Conservation (phyloP, 2,888 invertebrate genomes). For the Muscina levida region DNA sequence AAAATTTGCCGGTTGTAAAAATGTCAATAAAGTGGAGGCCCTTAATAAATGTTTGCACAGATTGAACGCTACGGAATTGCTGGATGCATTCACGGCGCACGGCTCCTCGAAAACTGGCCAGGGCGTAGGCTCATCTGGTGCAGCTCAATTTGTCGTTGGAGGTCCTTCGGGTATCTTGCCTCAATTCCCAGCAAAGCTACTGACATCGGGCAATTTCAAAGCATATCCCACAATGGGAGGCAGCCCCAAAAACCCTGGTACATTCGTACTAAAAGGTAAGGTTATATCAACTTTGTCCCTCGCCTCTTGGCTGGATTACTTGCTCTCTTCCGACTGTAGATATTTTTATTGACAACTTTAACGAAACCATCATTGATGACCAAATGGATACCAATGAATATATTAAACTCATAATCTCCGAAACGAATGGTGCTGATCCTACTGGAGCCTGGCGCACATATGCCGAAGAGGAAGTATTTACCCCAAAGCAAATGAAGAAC, state of each 20-base stretch:
- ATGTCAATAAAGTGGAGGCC: conserved; percentile 71
- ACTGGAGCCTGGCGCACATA: conserved; percentile 74
- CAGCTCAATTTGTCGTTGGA: conserved; percentile 76
- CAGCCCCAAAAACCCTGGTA: conserved; percentile 80
- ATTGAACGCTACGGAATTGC: conserved; percentile 76
- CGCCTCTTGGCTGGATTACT: too few species aligned
- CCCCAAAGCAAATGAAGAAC: conserved; percentile 73
- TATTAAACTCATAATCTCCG: conserved; percentile 74
- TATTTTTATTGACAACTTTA: conserved; percentile 75
- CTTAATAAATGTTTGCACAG: conserved; percentile 78
- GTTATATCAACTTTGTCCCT: neutral
- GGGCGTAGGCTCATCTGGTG: conserved; percentile 74
- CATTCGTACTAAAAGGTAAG: conserved; percentile 79
- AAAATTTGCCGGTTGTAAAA: conserved; percentile 76
- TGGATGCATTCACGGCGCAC: conserved; percentile 78
- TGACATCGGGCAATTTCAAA: conserved; percentile 74
- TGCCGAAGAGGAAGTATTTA: conserved; percentile 75
- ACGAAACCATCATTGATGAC: conserved; percentile 74
- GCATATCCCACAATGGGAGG: conserved; percentile 80
- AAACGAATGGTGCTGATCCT: conserved; percentile 76
- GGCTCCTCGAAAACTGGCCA: conserved; percentile 69
- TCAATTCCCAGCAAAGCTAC: conserved; percentile 75
- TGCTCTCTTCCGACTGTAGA: too few species aligned
- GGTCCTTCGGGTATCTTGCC: conserved; percentile 78
- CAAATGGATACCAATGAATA: conserved; percentile 71